Conservation (phyloP, 2,113 vertebrate genomes). For the Emydura subglobosa region DNA sequence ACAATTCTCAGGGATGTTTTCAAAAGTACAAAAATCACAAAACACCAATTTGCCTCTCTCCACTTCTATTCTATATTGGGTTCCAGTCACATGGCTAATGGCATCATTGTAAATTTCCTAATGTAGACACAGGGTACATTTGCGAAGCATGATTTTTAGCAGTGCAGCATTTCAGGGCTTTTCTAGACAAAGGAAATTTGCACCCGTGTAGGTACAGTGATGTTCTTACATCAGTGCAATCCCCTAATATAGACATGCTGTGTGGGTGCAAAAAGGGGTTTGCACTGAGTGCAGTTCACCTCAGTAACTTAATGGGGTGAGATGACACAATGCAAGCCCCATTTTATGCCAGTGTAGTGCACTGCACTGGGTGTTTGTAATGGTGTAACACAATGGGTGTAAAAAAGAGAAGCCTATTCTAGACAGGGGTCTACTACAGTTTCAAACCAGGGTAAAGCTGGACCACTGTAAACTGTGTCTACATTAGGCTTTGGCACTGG, state of each 20-base stretch:
- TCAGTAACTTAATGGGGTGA: background rate
- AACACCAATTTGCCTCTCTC: background rate
- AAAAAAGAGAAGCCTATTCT: background rate
- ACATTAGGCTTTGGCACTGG: background rate
- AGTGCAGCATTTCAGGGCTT: background rate
- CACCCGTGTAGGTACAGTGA: background rate
- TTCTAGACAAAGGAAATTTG: background rate
- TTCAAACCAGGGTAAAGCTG: background rate
- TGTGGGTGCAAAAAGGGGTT: background rate
- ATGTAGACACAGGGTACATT: background rate
- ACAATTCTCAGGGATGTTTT: background rate
- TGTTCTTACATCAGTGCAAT: background rate
- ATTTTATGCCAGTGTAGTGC: background rate
- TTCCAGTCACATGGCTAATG: background rate
- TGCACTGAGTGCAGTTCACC: rapidly evolving
- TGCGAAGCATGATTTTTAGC: background rate
- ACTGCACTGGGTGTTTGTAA: background rate
- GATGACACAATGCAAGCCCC: background rate
- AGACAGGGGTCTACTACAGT: background rate
- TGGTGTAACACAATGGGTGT: background rate
- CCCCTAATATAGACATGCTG: background rate
- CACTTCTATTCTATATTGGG: background rate
- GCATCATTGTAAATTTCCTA: rapidly evolving
- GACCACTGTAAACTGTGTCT: background rate
- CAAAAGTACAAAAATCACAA: background rate